phyloP scores from a whole-genome alignment of 2,797 vertebrate genomes.

The Sus cebifrons region DNA sequence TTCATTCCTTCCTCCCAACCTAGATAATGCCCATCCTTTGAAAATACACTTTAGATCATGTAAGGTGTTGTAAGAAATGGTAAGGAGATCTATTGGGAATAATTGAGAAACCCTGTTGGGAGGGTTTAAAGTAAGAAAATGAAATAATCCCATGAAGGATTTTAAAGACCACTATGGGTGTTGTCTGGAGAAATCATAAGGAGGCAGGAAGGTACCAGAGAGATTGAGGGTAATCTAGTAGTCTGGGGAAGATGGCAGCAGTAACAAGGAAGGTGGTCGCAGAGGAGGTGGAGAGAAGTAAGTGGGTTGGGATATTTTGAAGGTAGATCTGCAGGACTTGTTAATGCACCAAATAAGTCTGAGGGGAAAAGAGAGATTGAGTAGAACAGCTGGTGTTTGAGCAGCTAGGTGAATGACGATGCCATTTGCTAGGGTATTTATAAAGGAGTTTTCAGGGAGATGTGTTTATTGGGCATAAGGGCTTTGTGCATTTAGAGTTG shows the following conservation, averaged over 20 bases:
- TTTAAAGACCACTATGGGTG: background rate
- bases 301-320: background rate
- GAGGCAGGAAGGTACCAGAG: background rate
- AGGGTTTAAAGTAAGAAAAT: background rate
- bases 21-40: constrained; percentile 17
- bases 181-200: background rate
- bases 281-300: background rate
- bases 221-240: background rate
- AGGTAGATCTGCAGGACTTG: background rate
- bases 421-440: background rate
- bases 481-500: background rate
- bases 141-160: background rate
- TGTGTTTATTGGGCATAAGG: background rate
- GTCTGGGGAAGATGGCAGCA: background rate
- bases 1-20: background rate
- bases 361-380: background rate
- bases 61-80: background rate
- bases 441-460: background rate
- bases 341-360: background rate
- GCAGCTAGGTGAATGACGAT: background rate
- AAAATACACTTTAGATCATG: background rate
- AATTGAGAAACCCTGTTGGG: background rate
- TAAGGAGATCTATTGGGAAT: background rate
- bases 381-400: background rate
- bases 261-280: background rate